Evolutionary conservation across 53 echinoderm and acorn worm species (phyloP).

Genomic region (Holothuria scabra): DNA sequence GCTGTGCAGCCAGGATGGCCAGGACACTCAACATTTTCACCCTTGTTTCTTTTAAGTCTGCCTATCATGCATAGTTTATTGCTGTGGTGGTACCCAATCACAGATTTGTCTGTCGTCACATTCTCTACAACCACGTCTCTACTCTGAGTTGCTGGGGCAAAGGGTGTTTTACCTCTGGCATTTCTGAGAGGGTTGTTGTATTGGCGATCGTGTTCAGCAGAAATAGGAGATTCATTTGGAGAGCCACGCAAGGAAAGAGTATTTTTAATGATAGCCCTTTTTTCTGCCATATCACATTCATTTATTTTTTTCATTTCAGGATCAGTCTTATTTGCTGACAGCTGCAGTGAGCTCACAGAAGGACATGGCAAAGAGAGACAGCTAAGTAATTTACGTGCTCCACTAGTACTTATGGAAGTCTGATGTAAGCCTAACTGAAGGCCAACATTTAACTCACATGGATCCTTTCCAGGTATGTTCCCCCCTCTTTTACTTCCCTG

Average conservation of each 20-base stretch:
- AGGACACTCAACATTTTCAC: background rate
- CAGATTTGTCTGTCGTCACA: constrained; percentile 14
- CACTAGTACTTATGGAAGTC: background rate
- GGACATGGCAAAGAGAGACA: constrained; percentile 17
- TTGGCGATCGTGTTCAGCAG: constrained; percentile 48
- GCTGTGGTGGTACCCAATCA: constrained; percentile 42
- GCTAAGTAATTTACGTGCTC: background rate
- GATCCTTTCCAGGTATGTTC: background rate
- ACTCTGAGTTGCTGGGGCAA: constrained; percentile 52
- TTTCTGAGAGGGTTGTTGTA: constrained; percentile 47
- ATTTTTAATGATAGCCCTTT: constrained; percentile 32
- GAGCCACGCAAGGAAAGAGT: constrained; percentile 32
- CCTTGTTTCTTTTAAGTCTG: background rate
- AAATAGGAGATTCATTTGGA: constrained; percentile 7
- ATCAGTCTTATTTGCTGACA: background rate
- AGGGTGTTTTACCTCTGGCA: constrained; percentile 38
- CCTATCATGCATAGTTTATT: constrained; percentile 49
- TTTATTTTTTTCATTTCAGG: constrained; percentile 8
- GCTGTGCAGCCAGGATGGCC: constrained; percentile 30
- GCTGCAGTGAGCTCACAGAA: constrained; percentile 2
- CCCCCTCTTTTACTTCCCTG: background rate
- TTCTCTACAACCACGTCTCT: constrained; percentile 52
- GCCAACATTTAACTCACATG: background rate
- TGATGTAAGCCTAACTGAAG: constrained; percentile 17
- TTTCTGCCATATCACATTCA: constrained; percentile 35